Base-by-base conservation (phyloP, 2,888 invertebrate species). In the Homarus gammarus region DNA sequence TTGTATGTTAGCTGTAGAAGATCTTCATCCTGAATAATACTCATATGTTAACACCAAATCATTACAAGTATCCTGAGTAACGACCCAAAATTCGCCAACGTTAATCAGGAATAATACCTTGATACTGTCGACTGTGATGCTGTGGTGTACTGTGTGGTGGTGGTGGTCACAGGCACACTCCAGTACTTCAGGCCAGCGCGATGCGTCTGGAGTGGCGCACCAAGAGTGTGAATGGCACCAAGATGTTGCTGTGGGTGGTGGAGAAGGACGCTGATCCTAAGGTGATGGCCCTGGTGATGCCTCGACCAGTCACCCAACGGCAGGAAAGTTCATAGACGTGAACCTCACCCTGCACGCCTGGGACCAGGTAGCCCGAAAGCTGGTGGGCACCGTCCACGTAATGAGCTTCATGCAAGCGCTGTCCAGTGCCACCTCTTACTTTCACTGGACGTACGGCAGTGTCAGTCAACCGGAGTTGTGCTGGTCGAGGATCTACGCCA, bases 331-430 rank as follows among this genome's bases (percentile, higher is more conserved):
- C 51, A 44, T 51, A 1, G 27, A 27, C 18, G 49, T 44, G 22
- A 33, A 33, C 18, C 51, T 78, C 10, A 31, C 8, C n/a, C 44
- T 78, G 0, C 40, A 27, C 27, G 78, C 78, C 31, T 18, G 12
- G 27, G 78, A 78, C 51, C 78, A 78, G 51, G 2, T 8, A 15
- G 51, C 31, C 0, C 27, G 78, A 22, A 51, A 15, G 27, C 8
- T 78, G 78, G 49, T 12, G 1, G 78, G 31, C 51, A 8, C 12
- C 0, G 78, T 10, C 18, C 31, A 78, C 18, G 31, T 78, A 49
- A 78, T 78, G 78, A 78, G 78, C 78, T 78, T 78, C 31, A 49
- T 51, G 51, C 27, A 78, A 31, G 49, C 78, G 3, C 10, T 51
- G 31, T 6, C 5, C 31, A 51, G 2, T 12, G 18, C 49, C 31